These are phyloP conservation scores for Drosophila ficusphila DNA, from an alignment of 1,140 invertebrate species.

Conservation along the genomic window DNA sequence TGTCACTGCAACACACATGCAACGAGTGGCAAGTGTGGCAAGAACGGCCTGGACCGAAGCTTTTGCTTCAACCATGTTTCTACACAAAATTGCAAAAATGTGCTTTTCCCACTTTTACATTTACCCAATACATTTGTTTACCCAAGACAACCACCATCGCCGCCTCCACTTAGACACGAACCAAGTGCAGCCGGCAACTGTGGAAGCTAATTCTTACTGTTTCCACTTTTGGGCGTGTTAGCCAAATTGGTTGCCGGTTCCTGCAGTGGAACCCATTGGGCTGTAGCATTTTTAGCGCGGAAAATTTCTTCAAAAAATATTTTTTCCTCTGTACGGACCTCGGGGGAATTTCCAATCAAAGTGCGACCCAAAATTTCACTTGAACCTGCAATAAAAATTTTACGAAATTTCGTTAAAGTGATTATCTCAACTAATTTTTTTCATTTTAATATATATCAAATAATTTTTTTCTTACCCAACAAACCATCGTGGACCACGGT, in stretches of 20 bases:
- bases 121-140: background rate
- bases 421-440: too few relatives aligned
- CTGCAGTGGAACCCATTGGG: slow-evolving; percentile 86
- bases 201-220: slow-evolving; percentile 56
- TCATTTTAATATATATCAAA: too few relatives aligned
- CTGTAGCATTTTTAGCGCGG: slow-evolving; percentile 86
- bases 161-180: slow-evolving; percentile 19
- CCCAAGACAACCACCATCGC: slow-evolving; percentile 17
- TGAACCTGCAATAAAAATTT: slow-evolving; percentile 66
- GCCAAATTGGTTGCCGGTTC: slow-evolving; percentile 64
- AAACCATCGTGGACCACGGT: slow-evolving; percentile 85
- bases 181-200: slow-evolving; percentile 17
- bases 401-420: background rate
- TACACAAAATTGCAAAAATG: background rate
- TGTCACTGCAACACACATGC: slow-evolving; percentile 19
- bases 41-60: too few relatives aligned
- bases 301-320: slow-evolving; percentile 86
- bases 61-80: background rate
- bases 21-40: slow-evolving; percentile 13
- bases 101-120: background rate
- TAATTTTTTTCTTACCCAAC: slow-evolving; percentile 70
- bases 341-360: slow-evolving; percentile 84
- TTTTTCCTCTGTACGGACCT: slow-evolving; percentile 84
- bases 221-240: slow-evolving; percentile 53
- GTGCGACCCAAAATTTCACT: slow-evolving; percentile 85